A percentile compares a stretch with the other conserved stretches of the same genome.
Evolutionary conservation across 1,140 invertebrate genomes (phyloP).

Genomic region (Anastatus disparis): DNA sequence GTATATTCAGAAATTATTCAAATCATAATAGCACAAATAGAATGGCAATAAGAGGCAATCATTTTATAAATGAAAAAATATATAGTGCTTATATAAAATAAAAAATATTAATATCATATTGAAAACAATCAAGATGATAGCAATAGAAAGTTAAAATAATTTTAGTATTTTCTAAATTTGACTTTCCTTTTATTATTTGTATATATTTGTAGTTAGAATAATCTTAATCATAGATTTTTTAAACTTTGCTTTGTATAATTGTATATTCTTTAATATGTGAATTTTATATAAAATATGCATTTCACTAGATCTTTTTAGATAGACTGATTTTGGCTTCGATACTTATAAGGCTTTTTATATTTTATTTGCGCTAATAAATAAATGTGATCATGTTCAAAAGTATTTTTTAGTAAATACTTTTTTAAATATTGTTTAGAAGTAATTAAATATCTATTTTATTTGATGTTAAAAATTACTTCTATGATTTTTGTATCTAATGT

Average conservation of each 20-base stretch:
- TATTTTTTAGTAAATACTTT: not conserved
- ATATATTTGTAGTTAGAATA: conserved; percentile 12
- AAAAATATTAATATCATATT: no score
- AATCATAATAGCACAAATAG: no score
- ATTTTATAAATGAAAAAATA: no score
- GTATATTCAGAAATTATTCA: no score
- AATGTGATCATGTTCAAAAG: not conserved
- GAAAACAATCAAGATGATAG: no score
- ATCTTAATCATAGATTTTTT: not conserved
- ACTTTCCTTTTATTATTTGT: not conserved
- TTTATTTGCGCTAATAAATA: not conserved
- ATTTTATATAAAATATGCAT: conserved; percentile 7
- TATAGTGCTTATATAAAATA: no score
- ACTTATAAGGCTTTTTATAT: not conserved
- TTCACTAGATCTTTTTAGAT: no score
- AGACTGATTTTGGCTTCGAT: not conserved
- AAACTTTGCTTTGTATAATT: not conserved
- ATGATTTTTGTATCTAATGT: not conserved
- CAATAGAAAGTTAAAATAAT: no score
- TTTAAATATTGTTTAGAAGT: not conserved
- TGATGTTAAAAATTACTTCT: not conserved
- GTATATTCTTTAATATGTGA: not conserved
- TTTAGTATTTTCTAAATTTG: not conserved
- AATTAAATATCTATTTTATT: no score
- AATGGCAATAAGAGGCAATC: no score